phyloP scores from a whole-genome alignment of 2,797 vertebrate genomes.

The Cyclura pinguis region DNA sequence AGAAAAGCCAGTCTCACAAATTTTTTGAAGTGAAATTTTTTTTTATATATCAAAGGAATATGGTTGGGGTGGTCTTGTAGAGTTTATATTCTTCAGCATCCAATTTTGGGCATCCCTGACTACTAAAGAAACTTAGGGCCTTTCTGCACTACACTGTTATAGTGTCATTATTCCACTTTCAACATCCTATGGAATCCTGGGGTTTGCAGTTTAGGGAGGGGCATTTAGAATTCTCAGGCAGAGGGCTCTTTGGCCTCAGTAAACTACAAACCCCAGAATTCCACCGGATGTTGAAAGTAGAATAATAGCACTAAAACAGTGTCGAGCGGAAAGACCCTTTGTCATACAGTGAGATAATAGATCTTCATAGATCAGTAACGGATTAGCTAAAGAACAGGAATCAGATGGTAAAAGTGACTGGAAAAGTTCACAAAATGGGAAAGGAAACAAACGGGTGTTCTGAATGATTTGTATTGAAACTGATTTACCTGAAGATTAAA shows the following conservation, averaged over 20 bases:
- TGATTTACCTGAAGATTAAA: no score
- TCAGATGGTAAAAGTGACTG: background rate
- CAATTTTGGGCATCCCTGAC: background rate
- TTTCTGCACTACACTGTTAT: no score
- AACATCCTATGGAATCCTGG: no score
- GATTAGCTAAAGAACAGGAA: background rate
- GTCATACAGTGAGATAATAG: background rate
- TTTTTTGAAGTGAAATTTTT: background rate
- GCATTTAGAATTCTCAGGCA: no score
- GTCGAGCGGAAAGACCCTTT: no score
- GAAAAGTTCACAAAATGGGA: background rate
- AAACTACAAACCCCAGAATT: no score
- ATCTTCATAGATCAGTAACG: background rate
- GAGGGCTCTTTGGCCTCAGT: no score
- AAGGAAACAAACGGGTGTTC: background rate
- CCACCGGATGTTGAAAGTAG: no score
- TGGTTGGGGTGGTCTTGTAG: background rate
- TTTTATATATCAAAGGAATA: background rate
- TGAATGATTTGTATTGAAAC: background rate
- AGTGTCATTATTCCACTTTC: no score
- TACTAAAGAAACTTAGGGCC: background rate
- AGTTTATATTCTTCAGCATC: background rate
- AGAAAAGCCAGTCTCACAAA: background rate
- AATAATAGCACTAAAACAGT: no score
- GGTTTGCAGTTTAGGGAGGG: no score